phyloP scores from a whole-genome alignment of 2,797 vertebrate genomes.

The Anabacerthia variegaticeps region DNA sequence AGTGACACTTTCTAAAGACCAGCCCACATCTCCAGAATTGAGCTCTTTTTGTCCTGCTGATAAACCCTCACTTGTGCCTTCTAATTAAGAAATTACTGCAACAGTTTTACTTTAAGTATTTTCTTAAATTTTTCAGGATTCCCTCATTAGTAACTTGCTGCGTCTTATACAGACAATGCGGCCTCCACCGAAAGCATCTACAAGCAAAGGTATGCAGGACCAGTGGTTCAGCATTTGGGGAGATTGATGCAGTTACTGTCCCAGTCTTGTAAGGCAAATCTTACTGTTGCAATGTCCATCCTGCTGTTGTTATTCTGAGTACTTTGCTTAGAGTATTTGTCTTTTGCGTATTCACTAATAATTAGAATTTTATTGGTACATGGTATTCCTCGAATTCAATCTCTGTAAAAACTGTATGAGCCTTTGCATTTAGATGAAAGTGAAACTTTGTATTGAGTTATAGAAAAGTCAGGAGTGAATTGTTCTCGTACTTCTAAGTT shows the following conservation, averaged over 20 bases:
- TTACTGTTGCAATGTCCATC: rapidly evolving
- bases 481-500: neutral
- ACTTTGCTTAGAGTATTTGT: rapidly evolving
- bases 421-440: neutral
- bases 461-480: neutral
- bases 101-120: too few species aligned
- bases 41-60: rapidly evolving
- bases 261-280: neutral
- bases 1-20: neutral
- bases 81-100: too few species aligned
- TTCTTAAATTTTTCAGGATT: slow-evolving; percentile 78
- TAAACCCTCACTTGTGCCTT: neutral
- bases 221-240: neutral
- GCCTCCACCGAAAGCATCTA: slow-evolving; percentile 83
- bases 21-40: neutral
- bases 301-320: neutral
- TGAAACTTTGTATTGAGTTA: neutral
- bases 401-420: neutral
- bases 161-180: slow-evolving; percentile 98
- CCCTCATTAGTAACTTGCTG: slow-evolving; percentile 91
- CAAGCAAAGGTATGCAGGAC: slow-evolving; percentile 80
- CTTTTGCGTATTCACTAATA: neutral
- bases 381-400: neutral
- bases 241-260: neutral
- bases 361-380: neutral